Evolutionary conservation across 37 sponge, comb jelly and placozoan species (phyloP).

Genomic region (Aplysina aerophoba): DNA sequence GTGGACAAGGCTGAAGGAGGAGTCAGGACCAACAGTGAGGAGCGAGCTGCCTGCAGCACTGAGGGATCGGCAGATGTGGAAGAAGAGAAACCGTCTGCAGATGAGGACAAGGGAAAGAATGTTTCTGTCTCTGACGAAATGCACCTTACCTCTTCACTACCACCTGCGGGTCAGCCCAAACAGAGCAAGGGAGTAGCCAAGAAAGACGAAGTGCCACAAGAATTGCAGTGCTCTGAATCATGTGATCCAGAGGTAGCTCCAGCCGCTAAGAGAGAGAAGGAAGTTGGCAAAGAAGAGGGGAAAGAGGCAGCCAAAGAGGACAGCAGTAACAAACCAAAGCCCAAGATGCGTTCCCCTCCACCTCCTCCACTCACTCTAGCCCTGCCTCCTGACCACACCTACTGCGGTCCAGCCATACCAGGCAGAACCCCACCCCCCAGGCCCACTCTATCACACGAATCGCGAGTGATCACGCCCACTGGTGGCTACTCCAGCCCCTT

Average conservation of each 20-base stretch:
- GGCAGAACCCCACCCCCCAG: not conserved
- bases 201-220: no score
- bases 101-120: not conserved
- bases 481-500: not conserved
- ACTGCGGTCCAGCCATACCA: conserved; percentile 6
- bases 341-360: no score
- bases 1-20: not conserved
- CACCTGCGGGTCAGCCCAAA: not conserved
- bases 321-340: no score
- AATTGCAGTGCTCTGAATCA: no score
- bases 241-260: no score
- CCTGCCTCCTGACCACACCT: conserved; percentile 19
- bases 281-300: no score
- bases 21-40: not conserved
- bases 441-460: no score
- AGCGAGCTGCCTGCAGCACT: not conserved
- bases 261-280: no score
- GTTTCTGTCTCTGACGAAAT: not conserved
- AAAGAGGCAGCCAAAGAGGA: no score
- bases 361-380: not conserved
- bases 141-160: no score
- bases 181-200: no score
- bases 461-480: not conserved
- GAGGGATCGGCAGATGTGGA: not conserved
- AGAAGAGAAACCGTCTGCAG: not conserved